Base-by-base conservation (phyloP, 1,140 invertebrate species). In the Pararge aegeria region DNA sequence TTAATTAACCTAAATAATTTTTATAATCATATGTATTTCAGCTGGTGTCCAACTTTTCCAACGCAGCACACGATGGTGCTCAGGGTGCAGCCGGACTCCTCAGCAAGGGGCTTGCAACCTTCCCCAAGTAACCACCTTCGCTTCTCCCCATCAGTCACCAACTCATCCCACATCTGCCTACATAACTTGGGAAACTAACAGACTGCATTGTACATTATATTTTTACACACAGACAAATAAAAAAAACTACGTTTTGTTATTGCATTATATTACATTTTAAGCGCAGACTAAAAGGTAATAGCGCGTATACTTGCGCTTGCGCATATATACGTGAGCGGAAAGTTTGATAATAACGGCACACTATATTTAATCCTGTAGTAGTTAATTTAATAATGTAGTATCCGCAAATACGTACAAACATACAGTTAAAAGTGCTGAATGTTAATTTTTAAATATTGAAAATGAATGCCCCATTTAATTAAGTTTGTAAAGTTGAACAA, bases 41-140 rank as follows among this genome's bases (percentile, higher is more conserved):
- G 89, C 57, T 90, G 58, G 72, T 87, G 27, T 66, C 83, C 15
- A 79, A 78, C 62, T 40, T 90, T 2, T 78, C 83, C 0, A 59
- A 75, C 1, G 81, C 79, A 1, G 78, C 80, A 0, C 77, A 89
- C 19, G 86, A 90, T 4, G 89, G 86, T 10, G 73, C 80, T 1
- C 78, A 86, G 15, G 82, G 83, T 18, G 87, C 87, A 1, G 70
- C 80, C 5, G 81, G 79, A 0, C 76, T 90, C 1, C 78, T 90
- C 12, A 83, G 84, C 76, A 90, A 90, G 69, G 83, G 86, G 0
- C 73, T 87, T 6, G 68, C 70, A 9, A 71, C 78, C 16, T 83
- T 89, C 73, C 73, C 78, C 62, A 89, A 87, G 72, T 85, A 83
- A 76, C 12, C 37, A 13, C 37, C 30, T 7, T n/a, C 7, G n/a